phyloP scores from a whole-genome alignment of 53 echinoderm and acorn worm species.

The Patiria pectinifera region DNA sequence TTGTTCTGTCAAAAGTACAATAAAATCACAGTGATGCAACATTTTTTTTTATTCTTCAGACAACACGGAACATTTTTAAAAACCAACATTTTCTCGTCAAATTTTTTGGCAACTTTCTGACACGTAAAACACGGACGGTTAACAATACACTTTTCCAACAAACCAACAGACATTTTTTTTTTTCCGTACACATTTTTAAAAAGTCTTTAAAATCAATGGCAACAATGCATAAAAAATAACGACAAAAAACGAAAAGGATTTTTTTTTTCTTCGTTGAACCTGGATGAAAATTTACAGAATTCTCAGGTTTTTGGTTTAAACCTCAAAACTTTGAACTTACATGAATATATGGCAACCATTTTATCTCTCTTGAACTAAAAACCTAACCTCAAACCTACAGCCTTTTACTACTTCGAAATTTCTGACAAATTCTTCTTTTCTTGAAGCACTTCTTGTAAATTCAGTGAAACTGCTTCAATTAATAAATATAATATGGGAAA shows the following conservation, averaged over 20 bases:
- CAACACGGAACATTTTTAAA: slow-evolving; percentile 15
- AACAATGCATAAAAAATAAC: background rate
- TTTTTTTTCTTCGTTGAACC: background rate
- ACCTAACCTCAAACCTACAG: too few relatives aligned
- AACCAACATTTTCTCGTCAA: background rate
- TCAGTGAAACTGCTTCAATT: background rate
- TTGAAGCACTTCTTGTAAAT: too few relatives aligned
- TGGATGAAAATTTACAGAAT: background rate
- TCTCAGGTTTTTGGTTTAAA: background rate
- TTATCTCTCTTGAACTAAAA: background rate
- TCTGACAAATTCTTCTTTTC: too few relatives aligned
- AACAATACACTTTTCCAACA: background rate
- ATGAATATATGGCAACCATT: background rate
- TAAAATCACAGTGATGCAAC: slow-evolving; percentile 46
- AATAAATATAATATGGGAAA: background rate
- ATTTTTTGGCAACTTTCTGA: slow-evolving; percentile 47
- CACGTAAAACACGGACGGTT: background rate
- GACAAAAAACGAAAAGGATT: background rate
- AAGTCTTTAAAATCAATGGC: background rate
- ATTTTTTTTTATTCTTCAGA: background rate
- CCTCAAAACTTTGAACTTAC: background rate
- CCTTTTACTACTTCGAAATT: too few relatives aligned
- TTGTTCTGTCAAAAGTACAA: slow-evolving; percentile 47
- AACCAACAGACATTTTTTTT: too few relatives aligned
- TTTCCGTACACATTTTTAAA: too few relatives aligned